Evolutionary conservation across 2,888 invertebrate species (phyloP).

Genomic region (Agrotis puta): DNA sequence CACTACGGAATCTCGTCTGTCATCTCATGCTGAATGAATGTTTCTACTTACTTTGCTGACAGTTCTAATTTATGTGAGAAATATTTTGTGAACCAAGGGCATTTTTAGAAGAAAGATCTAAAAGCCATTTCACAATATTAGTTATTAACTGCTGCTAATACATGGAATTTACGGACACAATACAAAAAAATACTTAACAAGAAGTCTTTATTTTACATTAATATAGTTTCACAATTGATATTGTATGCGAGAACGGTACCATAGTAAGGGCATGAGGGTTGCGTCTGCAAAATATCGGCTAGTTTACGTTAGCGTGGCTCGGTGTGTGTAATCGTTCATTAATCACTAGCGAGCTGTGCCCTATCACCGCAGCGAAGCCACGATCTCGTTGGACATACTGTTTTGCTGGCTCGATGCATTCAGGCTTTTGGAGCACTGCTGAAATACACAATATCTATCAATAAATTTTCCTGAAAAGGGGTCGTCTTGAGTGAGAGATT

Average conservation of each 20-base stretch:
- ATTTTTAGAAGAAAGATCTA: not conserved
- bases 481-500: conserved; percentile 48
- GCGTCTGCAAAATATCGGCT: conserved; percentile 81
- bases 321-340: conserved; percentile 84
- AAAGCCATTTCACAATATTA: not conserved
- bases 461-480: conserved; percentile 51
- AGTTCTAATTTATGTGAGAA: conserved; percentile 65
- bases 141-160: not conserved
- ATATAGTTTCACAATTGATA: not conserved
- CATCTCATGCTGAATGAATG: conserved; percentile 56
- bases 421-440: conserved; percentile 90
- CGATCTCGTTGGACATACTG: conserved; percentile 89
- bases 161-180: not conserved
- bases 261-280: conserved; percentile 64
- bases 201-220: not conserved
- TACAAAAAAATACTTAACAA: conserved; percentile 4
- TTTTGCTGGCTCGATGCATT: conserved; percentile 89
- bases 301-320: conserved; percentile 81
- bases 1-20: conserved; percentile 74
- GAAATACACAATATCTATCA: conserved; percentile 76
- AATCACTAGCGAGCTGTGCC: conserved; percentile 82
- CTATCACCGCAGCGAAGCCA: conserved; percentile 90
- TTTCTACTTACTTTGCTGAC: conserved; percentile 41
- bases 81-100: conserved; percentile 16
- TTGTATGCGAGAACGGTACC: conserved; percentile 15